phyloP scores from a whole-genome alignment of 1,140 invertebrate species.

The Linepithema humile region DNA sequence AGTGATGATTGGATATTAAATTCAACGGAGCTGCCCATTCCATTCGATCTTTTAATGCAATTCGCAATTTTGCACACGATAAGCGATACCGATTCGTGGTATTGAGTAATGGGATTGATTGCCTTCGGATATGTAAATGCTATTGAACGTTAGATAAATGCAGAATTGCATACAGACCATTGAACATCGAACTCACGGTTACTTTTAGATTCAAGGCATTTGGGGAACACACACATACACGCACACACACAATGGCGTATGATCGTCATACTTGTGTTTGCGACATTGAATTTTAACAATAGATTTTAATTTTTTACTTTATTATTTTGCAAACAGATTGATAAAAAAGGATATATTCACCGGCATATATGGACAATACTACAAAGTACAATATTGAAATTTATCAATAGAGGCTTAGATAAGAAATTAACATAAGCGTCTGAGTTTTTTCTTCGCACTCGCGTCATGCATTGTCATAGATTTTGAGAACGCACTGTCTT shows the following conservation, averaged over 20 bases:
- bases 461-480: neutral
- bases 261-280: neutral
- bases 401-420: neutral
- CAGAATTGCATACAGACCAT: neutral
- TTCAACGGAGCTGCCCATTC: too few species aligned
- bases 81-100: neutral
- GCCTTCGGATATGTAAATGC: neutral
- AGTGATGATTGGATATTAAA: neutral
- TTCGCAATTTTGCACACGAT: neutral
- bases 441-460: neutral
- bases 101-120: slow-evolving; percentile 4
- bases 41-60: neutral
- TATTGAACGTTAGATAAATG: neutral
- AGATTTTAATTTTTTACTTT: neutral
- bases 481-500: slow-evolving; percentile 1
- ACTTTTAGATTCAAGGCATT: neutral
- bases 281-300: neutral
- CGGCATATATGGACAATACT: neutral
- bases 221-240: too few species aligned
- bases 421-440: neutral
- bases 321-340: neutral
- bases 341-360: neutral
- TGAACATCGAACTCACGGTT: slow-evolving; percentile 4
- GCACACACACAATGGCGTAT: neutral
- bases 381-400: neutral